Evolutionary conservation across 2,888 invertebrate species (phyloP).

Genomic region (Limulus polyphemus): DNA sequence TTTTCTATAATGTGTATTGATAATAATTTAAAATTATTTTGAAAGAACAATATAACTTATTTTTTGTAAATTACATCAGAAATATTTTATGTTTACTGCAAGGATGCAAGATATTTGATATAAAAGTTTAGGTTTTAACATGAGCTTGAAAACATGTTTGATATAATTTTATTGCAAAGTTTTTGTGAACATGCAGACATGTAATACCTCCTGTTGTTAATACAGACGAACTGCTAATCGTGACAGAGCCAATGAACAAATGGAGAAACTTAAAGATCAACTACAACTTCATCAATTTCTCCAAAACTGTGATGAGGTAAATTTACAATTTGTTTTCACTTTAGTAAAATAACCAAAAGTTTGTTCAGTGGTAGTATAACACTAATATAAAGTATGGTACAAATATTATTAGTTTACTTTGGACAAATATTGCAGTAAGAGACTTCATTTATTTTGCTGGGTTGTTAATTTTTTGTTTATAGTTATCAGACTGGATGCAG

Average conservation of each 20-base stretch:
- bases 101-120: no score
- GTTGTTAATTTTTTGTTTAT: slow-evolving; percentile 2
- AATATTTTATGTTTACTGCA: no score
- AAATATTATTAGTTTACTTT: not conserved
- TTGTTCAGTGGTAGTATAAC: not conserved
- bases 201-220: not conserved
- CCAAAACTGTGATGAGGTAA: slow-evolving; percentile 71
- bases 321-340: not conserved
- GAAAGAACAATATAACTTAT: no score
- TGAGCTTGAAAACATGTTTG: no score
- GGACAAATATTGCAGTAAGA: no score
- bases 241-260: slow-evolving; percentile 75
- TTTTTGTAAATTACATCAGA: no score
- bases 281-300: slow-evolving; percentile 90
- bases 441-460: not conserved
- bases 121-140: no score
- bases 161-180: no score
- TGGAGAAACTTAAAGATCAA: slow-evolving; percentile 87
- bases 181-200: no score
- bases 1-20: no score
- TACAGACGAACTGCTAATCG: slow-evolving; percentile 64
- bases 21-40: no score
- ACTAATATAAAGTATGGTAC: not conserved
- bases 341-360: not conserved
- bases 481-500: slow-evolving; percentile 93